Percentiles rank a stretch among this genome's conserved stretches.
Conservation (phyloP, 2,888 invertebrate genomes). For the Bimastos eiseni region DNA sequence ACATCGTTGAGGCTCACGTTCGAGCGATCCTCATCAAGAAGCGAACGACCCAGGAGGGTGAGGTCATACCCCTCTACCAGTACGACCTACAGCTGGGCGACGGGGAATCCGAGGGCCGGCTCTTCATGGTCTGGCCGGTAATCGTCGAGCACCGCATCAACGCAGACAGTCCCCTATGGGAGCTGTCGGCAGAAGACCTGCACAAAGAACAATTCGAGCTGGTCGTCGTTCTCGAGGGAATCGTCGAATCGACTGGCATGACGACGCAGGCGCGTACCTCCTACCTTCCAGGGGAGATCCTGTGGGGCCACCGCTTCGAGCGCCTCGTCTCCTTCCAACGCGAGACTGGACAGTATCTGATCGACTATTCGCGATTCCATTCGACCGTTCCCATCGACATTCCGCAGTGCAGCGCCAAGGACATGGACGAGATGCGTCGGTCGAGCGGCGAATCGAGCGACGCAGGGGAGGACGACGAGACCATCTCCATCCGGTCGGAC, state of each 20-base stretch:
- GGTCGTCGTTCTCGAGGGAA: slow-evolving; percentile 44
- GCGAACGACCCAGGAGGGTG: slow-evolving; percentile 88
- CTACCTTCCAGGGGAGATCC: slow-evolving; percentile 63
- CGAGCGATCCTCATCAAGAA: slow-evolving; percentile 89
- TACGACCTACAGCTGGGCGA: slow-evolving; percentile 87
- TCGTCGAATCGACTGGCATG: slow-evolving; percentile 43
- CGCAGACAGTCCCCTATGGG: slow-evolving; percentile 41
- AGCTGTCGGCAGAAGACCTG: slow-evolving; percentile 40
- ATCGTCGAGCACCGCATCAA: slow-evolving; percentile 72
- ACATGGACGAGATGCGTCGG: slow-evolving; percentile 27
- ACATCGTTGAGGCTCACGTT: slow-evolving; percentile 78
- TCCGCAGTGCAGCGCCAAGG: slow-evolving; percentile 58
- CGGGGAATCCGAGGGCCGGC: slow-evolving; percentile 79
- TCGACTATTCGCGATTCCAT: slow-evolving; percentile 62
- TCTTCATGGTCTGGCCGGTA: slow-evolving; percentile 97
- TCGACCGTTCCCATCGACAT: slow-evolving; percentile 58
- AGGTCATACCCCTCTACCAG: slow-evolving; percentile 88
- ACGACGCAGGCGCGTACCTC: slow-evolving; percentile 64
- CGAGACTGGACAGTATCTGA: slow-evolving; percentile 61
- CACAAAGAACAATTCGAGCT: slow-evolving; percentile 41
- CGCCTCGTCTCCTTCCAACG: slow-evolving; percentile 61
- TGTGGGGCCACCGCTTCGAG: slow-evolving; percentile 63
- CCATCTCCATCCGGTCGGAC: slow-evolving; percentile 29
- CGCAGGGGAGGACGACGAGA: neutral
- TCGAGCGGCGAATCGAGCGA: slow-evolving; percentile 15